A percentile compares a stretch with the other conserved stretches of the same genome.
Conservation (phyloP, 2,113 vertebrate genomes). For the Scomber scombrus region DNA sequence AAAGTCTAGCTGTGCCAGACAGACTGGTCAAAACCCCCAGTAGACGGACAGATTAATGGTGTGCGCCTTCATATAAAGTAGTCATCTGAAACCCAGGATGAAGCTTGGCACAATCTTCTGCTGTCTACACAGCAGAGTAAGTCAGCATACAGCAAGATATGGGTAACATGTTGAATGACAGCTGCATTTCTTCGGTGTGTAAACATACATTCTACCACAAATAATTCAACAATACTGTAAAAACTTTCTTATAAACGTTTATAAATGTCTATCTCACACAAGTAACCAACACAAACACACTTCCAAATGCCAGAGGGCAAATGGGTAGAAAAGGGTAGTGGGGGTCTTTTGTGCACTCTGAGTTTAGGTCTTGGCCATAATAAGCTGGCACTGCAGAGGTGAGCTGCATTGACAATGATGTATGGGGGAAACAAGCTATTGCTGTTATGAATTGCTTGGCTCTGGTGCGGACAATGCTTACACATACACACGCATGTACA, state of each 20-base stretch:
- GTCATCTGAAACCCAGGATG: slow-evolving; percentile 53
- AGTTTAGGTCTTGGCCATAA: slow-evolving; percentile 80
- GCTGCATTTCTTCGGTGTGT: slow-evolving; percentile 6
- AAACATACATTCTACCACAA: slow-evolving; percentile 8
- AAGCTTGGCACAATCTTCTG: slow-evolving; percentile 53
- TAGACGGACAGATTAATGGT: slow-evolving; percentile 61
- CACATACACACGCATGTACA: slow-evolving; percentile 22
- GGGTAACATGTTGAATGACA: slow-evolving; percentile 15
- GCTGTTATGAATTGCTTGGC: slow-evolving; percentile 73
- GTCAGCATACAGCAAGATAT: slow-evolving; percentile 16
- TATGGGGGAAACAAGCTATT: slow-evolving; percentile 76
- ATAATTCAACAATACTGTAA: slow-evolving; percentile 9
- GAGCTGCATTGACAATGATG: slow-evolving; percentile 82
- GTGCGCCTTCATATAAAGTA: slow-evolving; percentile 53
- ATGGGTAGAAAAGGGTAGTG: slow-evolving; percentile 53
- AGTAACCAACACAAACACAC: slow-evolving; percentile 36
- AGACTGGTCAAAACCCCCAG: slow-evolving; percentile 60
- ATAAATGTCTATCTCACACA: slow-evolving; percentile 19
- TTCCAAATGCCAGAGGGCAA: slow-evolving; percentile 71
- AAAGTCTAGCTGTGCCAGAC: slow-evolving; percentile 59
- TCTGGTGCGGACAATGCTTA: slow-evolving; percentile 59
- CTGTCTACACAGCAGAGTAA: slow-evolving; percentile 19
- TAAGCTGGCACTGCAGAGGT: slow-evolving; percentile 79
- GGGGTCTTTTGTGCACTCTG: slow-evolving; percentile 66
- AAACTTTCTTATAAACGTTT: slow-evolving; percentile 1